Evolutionary conservation across 2,888 invertebrate genomes (phyloP), one percentile per base, ranked within the genome.

Genomic region (Melinaea menophilus): DNA sequence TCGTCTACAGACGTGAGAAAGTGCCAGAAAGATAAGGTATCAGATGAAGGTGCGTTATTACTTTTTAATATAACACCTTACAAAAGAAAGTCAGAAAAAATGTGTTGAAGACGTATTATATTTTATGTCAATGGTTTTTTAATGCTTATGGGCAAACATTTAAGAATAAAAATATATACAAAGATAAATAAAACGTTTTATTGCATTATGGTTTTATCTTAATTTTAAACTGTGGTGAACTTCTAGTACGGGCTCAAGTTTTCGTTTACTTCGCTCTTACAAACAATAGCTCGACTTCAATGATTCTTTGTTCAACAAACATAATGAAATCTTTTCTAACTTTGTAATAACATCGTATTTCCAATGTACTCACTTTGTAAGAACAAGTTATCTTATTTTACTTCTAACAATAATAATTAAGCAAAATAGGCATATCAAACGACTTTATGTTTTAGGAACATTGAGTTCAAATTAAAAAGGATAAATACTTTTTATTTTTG

Each of bases 271-370:
- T 69, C 61, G 58, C 60, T 63, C 63, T 64, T 59, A 67, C 68
- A 71, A 69, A 71, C 69, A 71, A 67, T 66, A 58, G 64, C 55
- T 54, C 46, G 66, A 46, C 54, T 62, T 64, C 60, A 65, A 69
- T 64, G 64, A 65, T 65, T 69, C 66, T 68, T 68, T 70, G 69
- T 70, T 59, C 46, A 56, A 62, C 67, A 65, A 70, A 69, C 67
- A 67, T 58, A 64, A 51, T 66, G 63, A 66, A 66, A 59, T 59
- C 67, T 61, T 65, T 59, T 63, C 57, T 35, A 59, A 62, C 56
- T 61, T 61, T 61, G 51, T 12, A 48, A 51, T 56, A 54, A 61
- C 45, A 41, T 13, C 58, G 12, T 47, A 11, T 58, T 58, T 55
- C 55, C 54, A 58, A 62, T 62, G 55, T 55, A 58, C 45, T 58